Evolutionary conservation across 1,140 invertebrate species (phyloP).

Genomic region (Macrocentrus cingulum): DNA sequence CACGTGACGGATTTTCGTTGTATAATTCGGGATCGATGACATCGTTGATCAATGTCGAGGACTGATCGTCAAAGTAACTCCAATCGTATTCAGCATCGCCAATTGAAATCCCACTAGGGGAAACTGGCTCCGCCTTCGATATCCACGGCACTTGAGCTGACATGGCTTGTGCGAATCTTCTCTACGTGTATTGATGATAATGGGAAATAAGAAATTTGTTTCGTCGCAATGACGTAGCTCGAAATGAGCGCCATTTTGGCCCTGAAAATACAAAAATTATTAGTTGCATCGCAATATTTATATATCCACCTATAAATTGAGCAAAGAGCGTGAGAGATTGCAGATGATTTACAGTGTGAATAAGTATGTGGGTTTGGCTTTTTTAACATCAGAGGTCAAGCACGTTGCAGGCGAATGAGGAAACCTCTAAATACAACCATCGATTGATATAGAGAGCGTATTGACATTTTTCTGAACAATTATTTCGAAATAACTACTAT

Average conservation of each 20-base stretch:
- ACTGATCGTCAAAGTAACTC: slow-evolving; percentile 40
- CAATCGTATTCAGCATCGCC: slow-evolving; percentile 43
- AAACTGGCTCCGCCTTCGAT: slow-evolving; percentile 59
- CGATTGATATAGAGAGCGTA: too few species aligned
- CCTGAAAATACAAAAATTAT: slow-evolving; percentile 32
- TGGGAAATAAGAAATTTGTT: slow-evolving; percentile 43
- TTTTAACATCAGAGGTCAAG: too few species aligned
- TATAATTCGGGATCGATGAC: slow-evolving; percentile 32
- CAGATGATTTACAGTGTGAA: too few species aligned
- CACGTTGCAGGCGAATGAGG: not conserved
- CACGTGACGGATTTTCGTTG: slow-evolving; percentile 43
- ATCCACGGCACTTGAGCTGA: slow-evolving; percentile 41
- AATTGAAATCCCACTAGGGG: slow-evolving; percentile 46
- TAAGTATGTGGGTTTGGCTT: too few species aligned
- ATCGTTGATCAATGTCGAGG: slow-evolving; percentile 36
- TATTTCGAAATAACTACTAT: too few species aligned
- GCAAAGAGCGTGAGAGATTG: too few species aligned
- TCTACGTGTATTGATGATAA: slow-evolving; percentile 35
- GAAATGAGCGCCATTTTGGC: slow-evolving; percentile 48
- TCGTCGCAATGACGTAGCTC: slow-evolving; percentile 48
- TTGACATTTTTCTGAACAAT: too few species aligned
- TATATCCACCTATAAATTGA: not conserved
- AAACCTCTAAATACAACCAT: not conserved
- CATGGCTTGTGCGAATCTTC: slow-evolving; percentile 40
- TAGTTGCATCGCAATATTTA: not conserved